Conservation (phyloP, 1,140 invertebrate genomes). For the Pseudomyrmex concolor region DNA sequence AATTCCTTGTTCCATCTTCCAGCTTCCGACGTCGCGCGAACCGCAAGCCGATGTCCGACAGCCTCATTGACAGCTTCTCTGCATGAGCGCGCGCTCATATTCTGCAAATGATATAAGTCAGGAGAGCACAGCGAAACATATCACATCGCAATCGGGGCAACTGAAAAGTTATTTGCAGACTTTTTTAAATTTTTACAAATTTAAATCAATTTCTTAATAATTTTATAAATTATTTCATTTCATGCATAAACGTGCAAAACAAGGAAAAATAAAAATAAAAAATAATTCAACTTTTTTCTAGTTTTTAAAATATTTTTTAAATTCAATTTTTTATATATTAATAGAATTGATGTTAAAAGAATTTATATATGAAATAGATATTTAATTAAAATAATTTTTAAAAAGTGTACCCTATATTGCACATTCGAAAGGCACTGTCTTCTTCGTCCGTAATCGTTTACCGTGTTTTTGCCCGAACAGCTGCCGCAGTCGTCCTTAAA, state of each 20-base stretch:
- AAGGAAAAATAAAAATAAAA: too few species aligned
- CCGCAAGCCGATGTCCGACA: constrained; percentile 75
- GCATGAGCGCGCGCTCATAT: constrained; percentile 36
- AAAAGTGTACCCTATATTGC: constrained; percentile 77
- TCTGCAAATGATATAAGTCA: constrained; percentile 42
- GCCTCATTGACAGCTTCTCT: constrained; percentile 62
- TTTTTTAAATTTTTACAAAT: too few species aligned
- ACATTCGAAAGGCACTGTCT: constrained; percentile 65
- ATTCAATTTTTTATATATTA: too few species aligned
- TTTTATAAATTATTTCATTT: too few species aligned
- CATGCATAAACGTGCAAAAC: too few species aligned
- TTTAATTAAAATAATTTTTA: background rate
- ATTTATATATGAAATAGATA: background rate
- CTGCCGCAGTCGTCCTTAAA: constrained; percentile 94
- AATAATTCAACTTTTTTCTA: too few species aligned
- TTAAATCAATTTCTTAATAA: too few species aligned
- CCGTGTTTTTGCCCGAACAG: constrained; percentile 92
- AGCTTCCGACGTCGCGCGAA: constrained; percentile 77
- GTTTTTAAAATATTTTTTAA: too few species aligned
- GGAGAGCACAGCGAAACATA: background rate
- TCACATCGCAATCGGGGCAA: too few species aligned
- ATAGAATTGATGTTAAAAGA: background rate
- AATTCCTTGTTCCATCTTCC: constrained; percentile 73
- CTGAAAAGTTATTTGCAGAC: too few species aligned
- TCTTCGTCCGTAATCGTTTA: constrained; percentile 90